These are phyloP conservation scores for Pao palembangensis DNA, from an alignment of 2,113 vertebrate genomes.

Conservation along the genomic window DNA sequence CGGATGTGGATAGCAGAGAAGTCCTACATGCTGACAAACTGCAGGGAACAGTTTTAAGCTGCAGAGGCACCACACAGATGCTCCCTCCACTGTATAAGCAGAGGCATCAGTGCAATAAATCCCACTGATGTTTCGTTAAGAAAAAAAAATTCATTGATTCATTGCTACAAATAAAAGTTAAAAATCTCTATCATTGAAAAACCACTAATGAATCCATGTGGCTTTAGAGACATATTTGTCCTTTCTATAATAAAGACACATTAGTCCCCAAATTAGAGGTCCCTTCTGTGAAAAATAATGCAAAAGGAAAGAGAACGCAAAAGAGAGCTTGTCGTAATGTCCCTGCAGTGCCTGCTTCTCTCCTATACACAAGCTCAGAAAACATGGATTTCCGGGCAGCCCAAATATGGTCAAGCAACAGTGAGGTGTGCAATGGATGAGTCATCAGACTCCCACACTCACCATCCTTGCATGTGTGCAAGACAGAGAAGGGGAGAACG, in stretches of 20 bases:
- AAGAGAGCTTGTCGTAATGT: conserved; percentile 38
- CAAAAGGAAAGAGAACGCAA: conserved; percentile 24
- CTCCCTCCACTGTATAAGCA: not conserved
- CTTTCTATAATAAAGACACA: conserved; percentile 21
- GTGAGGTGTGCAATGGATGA: conserved; percentile 72
- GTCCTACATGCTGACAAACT: conserved; percentile 6
- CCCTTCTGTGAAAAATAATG: conserved; percentile 18
- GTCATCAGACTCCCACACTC: conserved; percentile 69
- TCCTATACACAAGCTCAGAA: conserved; percentile 36
- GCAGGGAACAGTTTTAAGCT: conserved; percentile 34
- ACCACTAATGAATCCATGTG: not conserved
- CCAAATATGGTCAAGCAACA: conserved; percentile 66
- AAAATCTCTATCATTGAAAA: conserved; percentile 3
- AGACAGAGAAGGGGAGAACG: conserved; percentile 44
- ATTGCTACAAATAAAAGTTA: not conserved
- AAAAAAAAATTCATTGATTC: not conserved
- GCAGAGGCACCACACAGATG: conserved; percentile 12
- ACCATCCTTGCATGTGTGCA: conserved; percentile 55
- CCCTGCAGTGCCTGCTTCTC: conserved; percentile 40
- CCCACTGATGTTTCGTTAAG: too few relatives aligned
- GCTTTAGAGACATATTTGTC: conserved; percentile 13
- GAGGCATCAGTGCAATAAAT: not conserved
- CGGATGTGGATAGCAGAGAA: conserved; percentile 2
- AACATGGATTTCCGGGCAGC: conserved; percentile 64
- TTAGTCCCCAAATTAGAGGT: not conserved